Evolutionary conservation across 2,113 vertebrate genomes (phyloP).

Genomic region (Passer montanus): DNA sequence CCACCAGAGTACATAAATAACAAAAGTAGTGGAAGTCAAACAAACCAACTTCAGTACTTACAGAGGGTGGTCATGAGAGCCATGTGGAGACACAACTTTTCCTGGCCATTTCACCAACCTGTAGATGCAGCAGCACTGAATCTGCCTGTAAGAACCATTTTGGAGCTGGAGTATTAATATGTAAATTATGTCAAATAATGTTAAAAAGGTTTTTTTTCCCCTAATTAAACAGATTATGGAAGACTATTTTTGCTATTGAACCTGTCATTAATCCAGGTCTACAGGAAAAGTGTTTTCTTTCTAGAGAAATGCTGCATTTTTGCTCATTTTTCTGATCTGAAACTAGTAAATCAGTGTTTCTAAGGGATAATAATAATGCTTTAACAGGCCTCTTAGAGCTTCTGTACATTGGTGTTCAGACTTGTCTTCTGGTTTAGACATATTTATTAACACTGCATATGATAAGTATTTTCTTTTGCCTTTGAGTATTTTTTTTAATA

Average conservation of each 20-base stretch:
- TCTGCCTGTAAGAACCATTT: constrained; percentile 85
- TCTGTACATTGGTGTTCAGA: neutral
- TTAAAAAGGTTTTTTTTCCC: neutral
- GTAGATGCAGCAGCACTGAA: constrained; percentile 89
- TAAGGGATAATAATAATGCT: neutral
- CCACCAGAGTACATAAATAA: constrained; percentile 84
- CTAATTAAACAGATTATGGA: neutral
- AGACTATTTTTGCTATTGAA: neutral
- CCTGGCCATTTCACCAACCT: constrained; percentile 92
- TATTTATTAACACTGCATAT: neutral
- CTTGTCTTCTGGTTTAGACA: neutral
- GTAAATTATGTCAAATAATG: neutral
- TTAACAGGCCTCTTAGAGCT: neutral
- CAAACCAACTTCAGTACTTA: constrained; percentile 91
- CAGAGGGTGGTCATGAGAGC: constrained; percentile 86
- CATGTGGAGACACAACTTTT: constrained; percentile 87
- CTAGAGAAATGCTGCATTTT: neutral
- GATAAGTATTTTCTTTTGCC: neutral
- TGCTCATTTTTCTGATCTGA: neutral
- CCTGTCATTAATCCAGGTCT: neutral
- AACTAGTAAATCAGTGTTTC: neutral
- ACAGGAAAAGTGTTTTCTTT: neutral
- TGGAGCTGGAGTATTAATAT: neutral
- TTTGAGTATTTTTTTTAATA: neutral
- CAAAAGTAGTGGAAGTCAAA: constrained; percentile 78